Evolutionary conservation across 2,888 invertebrate genomes (phyloP).

Genomic region (Megastigmus dorsalis): DNA sequence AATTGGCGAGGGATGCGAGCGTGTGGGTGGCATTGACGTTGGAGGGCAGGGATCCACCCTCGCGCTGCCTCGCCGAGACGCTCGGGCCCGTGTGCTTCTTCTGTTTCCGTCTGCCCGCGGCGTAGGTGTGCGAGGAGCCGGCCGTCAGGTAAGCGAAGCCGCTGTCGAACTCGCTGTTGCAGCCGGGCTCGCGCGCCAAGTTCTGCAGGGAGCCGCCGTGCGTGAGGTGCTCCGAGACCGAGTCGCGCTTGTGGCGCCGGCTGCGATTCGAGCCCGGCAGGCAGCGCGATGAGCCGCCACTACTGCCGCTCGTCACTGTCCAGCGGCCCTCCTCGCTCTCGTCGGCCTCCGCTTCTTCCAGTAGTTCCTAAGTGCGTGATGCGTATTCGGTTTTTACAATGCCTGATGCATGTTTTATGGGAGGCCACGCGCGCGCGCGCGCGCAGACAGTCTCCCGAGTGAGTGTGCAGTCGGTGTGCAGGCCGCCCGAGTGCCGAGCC

Average conservation of each 20-base stretch:
- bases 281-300: constrained; percentile 62
- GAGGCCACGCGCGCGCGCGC: too few species aligned
- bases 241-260: constrained; percentile 73
- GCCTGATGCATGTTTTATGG: too few species aligned
- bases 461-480: too few species aligned
- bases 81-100: constrained; percentile 66
- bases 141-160: constrained; percentile 69
- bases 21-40: constrained; percentile 77
- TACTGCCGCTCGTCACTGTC: constrained; percentile 64
- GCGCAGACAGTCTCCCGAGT: too few species aligned
- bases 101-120: constrained; percentile 4
- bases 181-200: constrained; percentile 75
- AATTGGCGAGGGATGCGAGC: constrained; percentile 69
- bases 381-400: too few species aligned
- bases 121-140: constrained; percentile 51
- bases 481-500: too few species aligned
- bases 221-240: constrained; percentile 76
- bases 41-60: constrained; percentile 80
- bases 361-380: constrained; percentile 79
- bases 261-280: constrained; percentile 72
- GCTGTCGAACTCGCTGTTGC: constrained; percentile 67
- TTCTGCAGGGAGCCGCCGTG: constrained; percentile 79
- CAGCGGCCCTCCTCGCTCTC: constrained; percentile 77
- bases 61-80: constrained; percentile 77
- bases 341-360: constrained; percentile 86